phyloP scores from a whole-genome alignment of 2,113 vertebrate genomes.

The Cyprinodon tularosa region DNA sequence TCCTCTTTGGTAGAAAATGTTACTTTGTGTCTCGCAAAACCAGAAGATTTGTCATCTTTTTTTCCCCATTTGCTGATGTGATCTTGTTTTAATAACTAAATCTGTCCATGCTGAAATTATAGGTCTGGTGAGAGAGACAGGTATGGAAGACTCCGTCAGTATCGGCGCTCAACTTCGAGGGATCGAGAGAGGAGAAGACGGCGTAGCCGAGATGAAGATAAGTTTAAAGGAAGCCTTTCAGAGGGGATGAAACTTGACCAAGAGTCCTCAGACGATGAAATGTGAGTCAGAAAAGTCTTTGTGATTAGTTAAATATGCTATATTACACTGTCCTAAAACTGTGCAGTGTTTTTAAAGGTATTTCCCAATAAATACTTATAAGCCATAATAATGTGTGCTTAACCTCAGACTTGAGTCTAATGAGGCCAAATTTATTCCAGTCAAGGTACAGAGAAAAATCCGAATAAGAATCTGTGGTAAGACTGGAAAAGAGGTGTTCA shows the following conservation, averaged over 20 bases:
- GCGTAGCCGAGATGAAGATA: conserved; percentile 94
- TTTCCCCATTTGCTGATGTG: background rate
- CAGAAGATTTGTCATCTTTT: background rate
- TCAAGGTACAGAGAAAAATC: too few species aligned
- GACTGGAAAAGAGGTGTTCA: too few species aligned
- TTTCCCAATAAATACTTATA: too few species aligned
- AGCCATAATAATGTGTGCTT: too few species aligned
- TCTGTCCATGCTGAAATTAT: background rate
- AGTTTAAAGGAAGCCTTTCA: conserved; percentile 98
- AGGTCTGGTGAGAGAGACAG: conserved; percentile 85
- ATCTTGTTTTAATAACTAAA: background rate
- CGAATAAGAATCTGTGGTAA: too few species aligned
- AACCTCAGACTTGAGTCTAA: too few species aligned
- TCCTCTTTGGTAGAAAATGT: background rate
- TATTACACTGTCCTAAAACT: too few species aligned
- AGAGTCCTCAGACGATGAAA: conserved; percentile 93
- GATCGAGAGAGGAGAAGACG: conserved; percentile 83
- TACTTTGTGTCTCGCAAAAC: background rate
- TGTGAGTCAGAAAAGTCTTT: conserved; percentile 79
- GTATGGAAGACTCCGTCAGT: conserved; percentile 83
- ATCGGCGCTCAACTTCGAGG: conserved; percentile 87
- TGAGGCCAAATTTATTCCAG: too few species aligned
- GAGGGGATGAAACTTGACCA: conserved; percentile 97
- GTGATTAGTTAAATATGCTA: background rate
- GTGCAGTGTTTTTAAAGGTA: too few species aligned